phyloP scores from a whole-genome alignment of 1,140 invertebrate genomes.

The Meloidogyne hapla region DNA sequence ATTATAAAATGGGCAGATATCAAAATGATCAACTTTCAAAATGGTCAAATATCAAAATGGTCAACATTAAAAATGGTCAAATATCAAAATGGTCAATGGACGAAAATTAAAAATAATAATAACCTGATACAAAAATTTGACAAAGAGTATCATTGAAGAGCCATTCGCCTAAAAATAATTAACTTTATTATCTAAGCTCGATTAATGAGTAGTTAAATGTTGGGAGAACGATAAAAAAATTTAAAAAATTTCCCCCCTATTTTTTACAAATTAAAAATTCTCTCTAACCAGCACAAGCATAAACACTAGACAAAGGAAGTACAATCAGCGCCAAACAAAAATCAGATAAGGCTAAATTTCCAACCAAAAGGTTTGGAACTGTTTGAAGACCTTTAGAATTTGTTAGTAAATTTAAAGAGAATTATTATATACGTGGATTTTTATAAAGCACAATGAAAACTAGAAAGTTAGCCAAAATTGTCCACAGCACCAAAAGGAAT shows the following conservation, averaged over 20 bases:
- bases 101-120: background rate
- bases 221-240: too few relatives aligned
- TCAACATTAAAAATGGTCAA: too few relatives aligned
- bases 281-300: constrained; percentile 55
- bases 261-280: background rate
- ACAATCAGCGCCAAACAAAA: constrained; percentile 59
- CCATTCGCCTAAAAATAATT: constrained; percentile 47
- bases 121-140: constrained; percentile 63
- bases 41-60: too few relatives aligned
- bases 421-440: constrained; percentile 55
- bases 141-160: constrained; percentile 61
- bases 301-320: constrained; percentile 61
- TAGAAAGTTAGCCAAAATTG: constrained; percentile 57
- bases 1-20: too few relatives aligned
- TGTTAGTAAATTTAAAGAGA: too few relatives aligned
- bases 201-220: too few relatives aligned
- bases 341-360: constrained; percentile 63
- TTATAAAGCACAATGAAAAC: constrained; percentile 64
- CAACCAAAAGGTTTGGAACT: constrained; percentile 62
- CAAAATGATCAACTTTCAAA: too few relatives aligned
- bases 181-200: background rate
- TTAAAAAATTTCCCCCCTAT: too few relatives aligned
- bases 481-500: constrained; percentile 59
- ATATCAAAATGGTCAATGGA: too few relatives aligned
- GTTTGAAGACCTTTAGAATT: constrained; percentile 55